Evolutionary conservation across 2,888 invertebrate genomes (phyloP).

Genomic region (Pandemis corylana): DNA sequence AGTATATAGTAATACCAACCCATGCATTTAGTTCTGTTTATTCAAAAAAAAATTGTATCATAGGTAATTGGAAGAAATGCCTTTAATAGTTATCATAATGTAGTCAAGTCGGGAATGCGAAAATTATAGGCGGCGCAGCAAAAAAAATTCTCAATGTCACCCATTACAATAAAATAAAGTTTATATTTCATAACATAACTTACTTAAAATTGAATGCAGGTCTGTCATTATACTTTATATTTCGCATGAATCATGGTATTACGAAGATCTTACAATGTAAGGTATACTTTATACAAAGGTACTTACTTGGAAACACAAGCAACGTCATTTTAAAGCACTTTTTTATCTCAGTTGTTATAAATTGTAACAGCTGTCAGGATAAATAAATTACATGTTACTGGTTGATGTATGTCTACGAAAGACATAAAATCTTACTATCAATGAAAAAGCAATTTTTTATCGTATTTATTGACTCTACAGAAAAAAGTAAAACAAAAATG

Average conservation of each 20-base stretch:
- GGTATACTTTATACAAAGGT: background rate
- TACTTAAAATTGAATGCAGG: background rate
- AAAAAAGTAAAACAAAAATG: background rate
- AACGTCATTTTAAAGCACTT: background rate
- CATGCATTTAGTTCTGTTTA: background rate
- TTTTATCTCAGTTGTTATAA: background rate
- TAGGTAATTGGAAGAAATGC: slow-evolving; percentile 48
- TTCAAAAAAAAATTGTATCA: slow-evolving; percentile 10
- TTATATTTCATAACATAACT: background rate
- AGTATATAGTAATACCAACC: slow-evolving; percentile 7
- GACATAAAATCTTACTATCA: background rate
- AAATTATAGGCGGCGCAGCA: slow-evolving; percentile 53
- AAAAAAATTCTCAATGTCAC: background rate
- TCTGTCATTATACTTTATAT: background rate
- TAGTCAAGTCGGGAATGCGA: slow-evolving; percentile 46
- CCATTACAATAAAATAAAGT: background rate
- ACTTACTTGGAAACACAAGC: background rate
- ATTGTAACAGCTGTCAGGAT: background rate
- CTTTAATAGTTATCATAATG: slow-evolving; percentile 42
- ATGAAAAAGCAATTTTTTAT: background rate
- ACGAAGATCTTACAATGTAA: background rate
- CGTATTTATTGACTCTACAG: background rate
- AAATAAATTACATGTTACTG: background rate
- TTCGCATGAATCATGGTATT: background rate
- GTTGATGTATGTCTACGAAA: background rate